These are phyloP conservation scores for Myotis davidii DNA, from an alignment of 2,113 vertebrate species.

Conservation along the genomic window DNA sequence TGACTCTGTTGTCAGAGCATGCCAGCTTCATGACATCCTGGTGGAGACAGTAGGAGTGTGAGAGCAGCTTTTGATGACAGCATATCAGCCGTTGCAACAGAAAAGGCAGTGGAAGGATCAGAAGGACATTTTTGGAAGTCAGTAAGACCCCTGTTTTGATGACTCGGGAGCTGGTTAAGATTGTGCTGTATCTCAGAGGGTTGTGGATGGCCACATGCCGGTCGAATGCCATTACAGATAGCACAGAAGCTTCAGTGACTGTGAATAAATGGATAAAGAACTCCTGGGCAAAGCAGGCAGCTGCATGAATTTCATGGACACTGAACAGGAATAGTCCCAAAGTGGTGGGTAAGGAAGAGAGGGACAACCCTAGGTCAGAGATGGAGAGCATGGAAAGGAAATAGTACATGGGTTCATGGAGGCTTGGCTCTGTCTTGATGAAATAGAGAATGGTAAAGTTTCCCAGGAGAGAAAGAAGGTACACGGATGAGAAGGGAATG, in stretches of 20 bases:
- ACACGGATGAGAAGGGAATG: slow-evolving; percentile 52
- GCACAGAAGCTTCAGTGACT: slow-evolving; percentile 33
- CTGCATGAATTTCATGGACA: not conserved
- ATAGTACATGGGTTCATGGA: slow-evolving; percentile 59
- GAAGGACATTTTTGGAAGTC: not conserved
- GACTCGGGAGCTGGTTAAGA: not conserved
- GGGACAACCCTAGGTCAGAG: slow-evolving; percentile 55
- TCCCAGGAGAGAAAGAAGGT: slow-evolving; percentile 11
- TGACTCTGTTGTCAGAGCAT: too few species aligned
- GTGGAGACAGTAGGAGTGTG: too few species aligned
- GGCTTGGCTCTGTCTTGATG: slow-evolving; percentile 41
- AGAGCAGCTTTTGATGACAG: not conserved
- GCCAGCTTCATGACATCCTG: too few species aligned
- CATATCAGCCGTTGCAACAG: slow-evolving; percentile 2
- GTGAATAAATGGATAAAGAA: slow-evolving; percentile 64
- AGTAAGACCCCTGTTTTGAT: not conserved
- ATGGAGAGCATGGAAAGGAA: slow-evolving; percentile 58
- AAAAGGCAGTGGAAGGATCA: slow-evolving; percentile 3
- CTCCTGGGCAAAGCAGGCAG: slow-evolving; percentile 64
- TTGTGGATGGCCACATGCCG: not conserved
- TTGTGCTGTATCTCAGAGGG: slow-evolving; percentile 38
- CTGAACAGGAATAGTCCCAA: slow-evolving; percentile 40
- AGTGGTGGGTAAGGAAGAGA: slow-evolving; percentile 59
- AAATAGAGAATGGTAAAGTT: slow-evolving; percentile 64
- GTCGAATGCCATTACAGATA: slow-evolving; percentile 63